phyloP scores from a whole-genome alignment of 2,113 vertebrate genomes.

The Galbula dea region DNA sequence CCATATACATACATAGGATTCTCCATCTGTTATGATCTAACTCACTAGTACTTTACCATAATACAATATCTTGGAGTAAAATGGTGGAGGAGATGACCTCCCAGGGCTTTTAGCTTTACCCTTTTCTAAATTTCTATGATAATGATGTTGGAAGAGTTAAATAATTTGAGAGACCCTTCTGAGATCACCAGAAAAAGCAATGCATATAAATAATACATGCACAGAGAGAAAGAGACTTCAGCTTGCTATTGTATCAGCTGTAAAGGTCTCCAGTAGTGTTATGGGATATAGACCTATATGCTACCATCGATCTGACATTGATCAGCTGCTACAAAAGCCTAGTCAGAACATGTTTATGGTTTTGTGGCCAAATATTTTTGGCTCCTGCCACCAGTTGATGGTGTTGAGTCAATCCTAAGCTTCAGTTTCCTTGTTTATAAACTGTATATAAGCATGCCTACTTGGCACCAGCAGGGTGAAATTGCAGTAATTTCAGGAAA shows the following conservation, averaged over 20 bases:
- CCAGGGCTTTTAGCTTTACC: background rate
- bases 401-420: background rate
- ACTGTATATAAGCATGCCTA: background rate
- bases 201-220: background rate
- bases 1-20: constrained; percentile 7
- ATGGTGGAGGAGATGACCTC: background rate
- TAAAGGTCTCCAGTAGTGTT: background rate
- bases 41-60: background rate
- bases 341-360: background rate
- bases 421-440: constrained; percentile 12
- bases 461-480: background rate
- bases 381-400: background rate
- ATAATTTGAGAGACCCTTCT: background rate
- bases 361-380: background rate
- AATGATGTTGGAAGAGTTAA: background rate
- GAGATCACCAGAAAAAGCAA: background rate
- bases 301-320: background rate
- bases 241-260: background rate
- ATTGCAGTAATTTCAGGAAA: constrained; percentile 27
- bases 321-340: background rate
- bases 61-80: background rate
- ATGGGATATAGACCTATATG: background rate
- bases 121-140: background rate
- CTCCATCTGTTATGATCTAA: constrained; percentile 49
- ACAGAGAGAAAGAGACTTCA: background rate